Percentiles rank a stretch among this genome's conserved stretches.
phyloP scores from a whole-genome alignment of 2,113 vertebrate genomes.

The Carettochelys insculpta region DNA sequence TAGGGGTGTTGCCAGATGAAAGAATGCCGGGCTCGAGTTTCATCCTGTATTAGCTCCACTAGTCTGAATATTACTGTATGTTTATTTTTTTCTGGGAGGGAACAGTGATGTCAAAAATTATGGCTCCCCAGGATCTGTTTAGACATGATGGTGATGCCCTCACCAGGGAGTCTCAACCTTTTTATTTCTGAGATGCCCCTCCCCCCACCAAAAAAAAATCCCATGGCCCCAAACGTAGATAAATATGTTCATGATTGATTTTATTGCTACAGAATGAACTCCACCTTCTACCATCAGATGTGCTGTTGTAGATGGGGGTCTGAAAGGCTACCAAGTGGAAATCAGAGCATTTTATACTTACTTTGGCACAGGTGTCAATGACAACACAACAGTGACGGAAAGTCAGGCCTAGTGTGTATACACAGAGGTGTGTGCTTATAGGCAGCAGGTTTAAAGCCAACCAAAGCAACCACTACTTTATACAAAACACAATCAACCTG shows the following conservation, averaged over 20 bases:
- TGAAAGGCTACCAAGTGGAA: not conserved
- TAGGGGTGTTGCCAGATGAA: too few relatives aligned
- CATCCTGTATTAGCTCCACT: not conserved
- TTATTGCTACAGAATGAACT: not conserved
- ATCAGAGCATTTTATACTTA: fast-evolving
- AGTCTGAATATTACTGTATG: not conserved
- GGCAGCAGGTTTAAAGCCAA: not conserved
- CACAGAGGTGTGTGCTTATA: not conserved
- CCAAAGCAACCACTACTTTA: not conserved
- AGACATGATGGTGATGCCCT: not conserved
- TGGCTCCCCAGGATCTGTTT: not conserved
- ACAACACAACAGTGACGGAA: fast-evolving
- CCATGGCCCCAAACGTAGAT: not conserved
- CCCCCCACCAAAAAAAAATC: too few relatives aligned
- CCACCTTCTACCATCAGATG: not conserved
- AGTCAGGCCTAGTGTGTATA: not conserved
- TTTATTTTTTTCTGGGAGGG: not conserved
- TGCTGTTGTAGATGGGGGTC: not conserved
- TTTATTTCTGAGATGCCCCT: too few relatives aligned
- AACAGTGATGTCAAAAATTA: not conserved
- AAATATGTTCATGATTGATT: not conserved
- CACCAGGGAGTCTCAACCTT: too few relatives aligned
- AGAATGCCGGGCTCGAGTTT: too few relatives aligned
- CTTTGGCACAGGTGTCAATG: not conserved
- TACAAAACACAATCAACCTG: not conserved